Conservation (phyloP, 2,797 vertebrate genomes). For the Hemitrygon akajei region DNA sequence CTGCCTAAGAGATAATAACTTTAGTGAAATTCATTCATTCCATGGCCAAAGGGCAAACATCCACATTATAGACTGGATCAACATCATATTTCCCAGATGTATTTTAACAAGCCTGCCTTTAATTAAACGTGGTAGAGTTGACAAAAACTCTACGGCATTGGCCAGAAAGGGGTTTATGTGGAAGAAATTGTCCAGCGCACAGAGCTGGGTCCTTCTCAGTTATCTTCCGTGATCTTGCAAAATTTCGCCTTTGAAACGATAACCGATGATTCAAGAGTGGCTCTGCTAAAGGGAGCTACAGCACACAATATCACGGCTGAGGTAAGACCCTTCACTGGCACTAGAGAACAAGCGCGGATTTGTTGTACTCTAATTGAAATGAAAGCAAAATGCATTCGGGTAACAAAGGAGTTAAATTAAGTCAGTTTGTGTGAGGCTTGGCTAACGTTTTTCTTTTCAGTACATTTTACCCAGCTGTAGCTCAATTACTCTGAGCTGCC, state of each 20-base stretch:
- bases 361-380: not conserved
- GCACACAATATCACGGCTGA: not conserved
- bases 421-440: not conserved
- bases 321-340: slow-evolving; percentile 3
- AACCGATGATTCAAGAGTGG: not conserved
- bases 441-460: slow-evolving; percentile 17
- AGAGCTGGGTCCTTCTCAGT: not conserved
- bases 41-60: slow-evolving; percentile 17
- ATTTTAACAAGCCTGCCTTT: slow-evolving; percentile 19
- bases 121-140: slow-evolving; percentile 25
- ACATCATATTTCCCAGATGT: slow-evolving; percentile 36
- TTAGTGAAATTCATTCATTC: slow-evolving; percentile 16
- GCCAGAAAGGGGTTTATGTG: slow-evolving; percentile 13
- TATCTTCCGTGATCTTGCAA: not conserved
- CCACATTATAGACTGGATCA: slow-evolving; percentile 11
- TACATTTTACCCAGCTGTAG: slow-evolving; percentile 23
- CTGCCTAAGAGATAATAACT: slow-evolving; percentile 33
- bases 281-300: not conserved
- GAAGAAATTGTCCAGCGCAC: not conserved
- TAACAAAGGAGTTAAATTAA: slow-evolving; percentile 35
- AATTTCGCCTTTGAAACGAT: not conserved
- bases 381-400: slow-evolving; percentile 16
- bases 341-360: not conserved
- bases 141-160: slow-evolving; percentile 24
- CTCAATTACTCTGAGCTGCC: slow-evolving; percentile 9